phyloP scores from a whole-genome alignment of 2,797 vertebrate genomes.

The Holocentrus rufus region DNA sequence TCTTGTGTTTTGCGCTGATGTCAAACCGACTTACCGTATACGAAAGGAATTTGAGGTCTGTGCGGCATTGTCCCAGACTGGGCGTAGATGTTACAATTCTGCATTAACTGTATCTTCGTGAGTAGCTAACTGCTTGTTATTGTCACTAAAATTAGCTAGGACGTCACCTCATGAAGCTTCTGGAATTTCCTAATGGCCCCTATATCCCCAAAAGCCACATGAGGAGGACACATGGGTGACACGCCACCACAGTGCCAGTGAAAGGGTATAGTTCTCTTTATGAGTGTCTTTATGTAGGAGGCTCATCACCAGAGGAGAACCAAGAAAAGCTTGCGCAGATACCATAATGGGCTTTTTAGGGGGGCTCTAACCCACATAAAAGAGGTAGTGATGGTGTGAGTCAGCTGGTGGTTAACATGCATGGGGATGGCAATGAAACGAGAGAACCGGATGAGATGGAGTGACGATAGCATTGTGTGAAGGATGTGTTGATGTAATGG shows the following conservation, averaged over 20 bases:
- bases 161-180: slow-evolving; percentile 60
- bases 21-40: slow-evolving; percentile 32
- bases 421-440: slow-evolving; percentile 35
- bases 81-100: slow-evolving; percentile 21
- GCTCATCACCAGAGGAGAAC: slow-evolving; percentile 64
- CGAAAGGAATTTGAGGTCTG: slow-evolving; percentile 43
- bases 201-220: slow-evolving; percentile 64
- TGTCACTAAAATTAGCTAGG: slow-evolving; percentile 66
- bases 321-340: slow-evolving; percentile 60
- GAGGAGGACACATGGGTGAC: slow-evolving; percentile 62
- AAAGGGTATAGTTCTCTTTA: slow-evolving; percentile 67
- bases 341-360: slow-evolving; percentile 54
- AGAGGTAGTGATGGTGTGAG: slow-evolving; percentile 57
- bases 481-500: slow-evolving; percentile 31
- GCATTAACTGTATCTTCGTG: slow-evolving; percentile 41
- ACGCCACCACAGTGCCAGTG: slow-evolving; percentile 66
- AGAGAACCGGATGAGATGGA: slow-evolving; percentile 31
- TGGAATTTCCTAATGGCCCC: slow-evolving; percentile 68
- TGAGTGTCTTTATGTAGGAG: slow-evolving; percentile 63
- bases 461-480: slow-evolving; percentile 23
- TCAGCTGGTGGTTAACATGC: slow-evolving; percentile 59
- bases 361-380: slow-evolving; percentile 59
- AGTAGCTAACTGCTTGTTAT: slow-evolving; percentile 52
- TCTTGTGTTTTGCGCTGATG: slow-evolving; percentile 35
- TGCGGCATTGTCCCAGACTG: slow-evolving; percentile 22